Percentiles rank a stretch among this genome's conserved stretches.
Conservation (phyloP, 2,888 invertebrate genomes). For the Blera fallax region DNA sequence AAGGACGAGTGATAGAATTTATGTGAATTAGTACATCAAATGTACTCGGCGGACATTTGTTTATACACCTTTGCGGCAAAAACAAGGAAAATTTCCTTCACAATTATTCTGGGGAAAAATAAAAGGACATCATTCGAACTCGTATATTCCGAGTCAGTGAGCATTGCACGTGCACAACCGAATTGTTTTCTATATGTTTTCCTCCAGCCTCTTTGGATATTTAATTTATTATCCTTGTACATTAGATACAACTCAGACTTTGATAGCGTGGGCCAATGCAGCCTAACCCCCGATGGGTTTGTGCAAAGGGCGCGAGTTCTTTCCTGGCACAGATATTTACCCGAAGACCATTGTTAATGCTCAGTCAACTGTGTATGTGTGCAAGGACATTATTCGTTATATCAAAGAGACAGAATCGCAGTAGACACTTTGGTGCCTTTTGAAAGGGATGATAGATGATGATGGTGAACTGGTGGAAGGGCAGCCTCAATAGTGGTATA, state of each 20-base stretch:
- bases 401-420: constrained; percentile 15
- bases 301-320: constrained; percentile 71
- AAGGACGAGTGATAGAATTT: constrained; percentile 29
- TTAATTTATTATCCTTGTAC: constrained; percentile 70
- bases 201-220: constrained; percentile 14
- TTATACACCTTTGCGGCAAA: constrained; percentile 63
- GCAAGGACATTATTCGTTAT: constrained; percentile 35
- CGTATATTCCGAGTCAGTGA: constrained; percentile 15
- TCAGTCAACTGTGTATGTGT: constrained; percentile 44
- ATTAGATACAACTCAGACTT: constrained; percentile 49
- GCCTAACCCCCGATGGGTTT: constrained; percentile 52
- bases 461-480: constrained; percentile 24
- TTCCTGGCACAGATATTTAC: not conserved
- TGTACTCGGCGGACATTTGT: constrained; percentile 49
- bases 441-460: constrained; percentile 68
- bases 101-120: not conserved
- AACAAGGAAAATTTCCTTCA: constrained; percentile 38
- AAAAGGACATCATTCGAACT: constrained; percentile 7
- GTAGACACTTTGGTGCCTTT: constrained; percentile 68
- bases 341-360: constrained; percentile 37
- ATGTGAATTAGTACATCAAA: constrained; percentile 46
- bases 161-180: constrained; percentile 59
- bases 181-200: not conserved
- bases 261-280: constrained; percentile 62
- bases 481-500: constrained; percentile 69